These are phyloP conservation scores for Hoplostethus mediterraneus DNA, from an alignment of 2,797 vertebrate genomes.

Conservation along the genomic window DNA sequence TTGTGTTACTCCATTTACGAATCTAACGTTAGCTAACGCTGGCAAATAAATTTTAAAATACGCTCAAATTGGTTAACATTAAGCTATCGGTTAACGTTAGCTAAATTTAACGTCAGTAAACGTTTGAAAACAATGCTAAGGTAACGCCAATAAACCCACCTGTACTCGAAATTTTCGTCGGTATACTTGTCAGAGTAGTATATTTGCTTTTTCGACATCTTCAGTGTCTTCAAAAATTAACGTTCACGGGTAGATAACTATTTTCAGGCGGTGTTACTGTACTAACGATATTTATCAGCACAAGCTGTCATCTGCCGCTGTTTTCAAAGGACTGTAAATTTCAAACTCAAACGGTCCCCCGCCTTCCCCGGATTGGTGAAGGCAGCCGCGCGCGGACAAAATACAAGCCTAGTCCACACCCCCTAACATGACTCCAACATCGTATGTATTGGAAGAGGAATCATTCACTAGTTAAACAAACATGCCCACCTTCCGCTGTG, in stretches of 20 bases:
- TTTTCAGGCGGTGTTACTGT: background rate
- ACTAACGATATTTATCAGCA: background rate
- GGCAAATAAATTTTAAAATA: too few relatives aligned
- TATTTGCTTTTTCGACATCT: conserved; percentile 87
- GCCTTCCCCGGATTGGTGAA: conserved; percentile 67
- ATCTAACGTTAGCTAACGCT: too few relatives aligned
- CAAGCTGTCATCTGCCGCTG: conserved; percentile 74
- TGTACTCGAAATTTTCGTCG: conserved; percentile 87
- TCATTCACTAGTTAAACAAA: background rate
- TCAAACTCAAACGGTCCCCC: conserved; percentile 82
- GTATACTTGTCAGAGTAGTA: conserved; percentile 88
- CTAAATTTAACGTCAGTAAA: too few relatives aligned
- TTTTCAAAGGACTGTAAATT: conserved; percentile 57
- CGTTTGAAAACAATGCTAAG: conserved; percentile 15
- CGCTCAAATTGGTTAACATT: too few relatives aligned
- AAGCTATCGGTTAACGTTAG: too few relatives aligned
- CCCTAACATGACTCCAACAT: background rate
- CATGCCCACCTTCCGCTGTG: too few relatives aligned
- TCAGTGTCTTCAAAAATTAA: conserved; percentile 6
- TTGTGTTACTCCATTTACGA: too few relatives aligned
- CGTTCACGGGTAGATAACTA: background rate
- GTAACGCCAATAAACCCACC: conserved; percentile 57
- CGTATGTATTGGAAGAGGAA: background rate
- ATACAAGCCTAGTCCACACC: background rate
- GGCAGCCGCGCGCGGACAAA: conserved; percentile 28